Percentiles rank a stretch among this genome's conserved stretches.
phyloP scores from a whole-genome alignment of 2,888 invertebrate genomes.

The Drosophila macrospina region DNA sequence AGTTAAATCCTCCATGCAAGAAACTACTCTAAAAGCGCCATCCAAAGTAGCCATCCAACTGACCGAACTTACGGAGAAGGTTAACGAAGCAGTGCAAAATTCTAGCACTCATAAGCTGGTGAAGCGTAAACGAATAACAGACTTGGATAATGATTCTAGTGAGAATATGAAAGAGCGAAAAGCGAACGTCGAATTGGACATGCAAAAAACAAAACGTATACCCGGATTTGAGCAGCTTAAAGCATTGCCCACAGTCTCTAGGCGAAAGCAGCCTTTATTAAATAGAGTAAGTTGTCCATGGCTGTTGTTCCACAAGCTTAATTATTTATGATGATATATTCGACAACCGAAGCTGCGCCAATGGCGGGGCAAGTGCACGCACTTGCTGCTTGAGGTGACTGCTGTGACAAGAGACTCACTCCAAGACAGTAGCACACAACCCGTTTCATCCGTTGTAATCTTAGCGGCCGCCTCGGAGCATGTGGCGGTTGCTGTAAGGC shows the following conservation, averaged over 20 bases:
- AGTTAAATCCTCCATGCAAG: constrained; percentile 61
- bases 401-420: constrained; percentile 76
- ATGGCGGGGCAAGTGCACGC: constrained; percentile 58
- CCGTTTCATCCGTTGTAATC: constrained; percentile 85
- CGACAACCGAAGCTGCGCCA: constrained; percentile 83
- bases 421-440: constrained; percentile 37
- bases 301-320: neutral
- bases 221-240: constrained; percentile 87
- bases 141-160: constrained; percentile 47
- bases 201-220: constrained; percentile 74
- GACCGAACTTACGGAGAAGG: constrained; percentile 53
- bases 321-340: constrained; percentile 83
- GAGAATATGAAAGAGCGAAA: constrained; percentile 33
- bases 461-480: constrained; percentile 79
- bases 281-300: constrained; percentile 72
- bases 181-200: constrained; percentile 64
- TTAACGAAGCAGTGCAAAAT: constrained; percentile 64
- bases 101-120: constrained; percentile 35
- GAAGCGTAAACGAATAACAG: constrained; percentile 39
- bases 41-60: constrained; percentile 57
- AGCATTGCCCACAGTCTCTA: constrained; percentile 71
- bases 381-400: constrained; percentile 70
- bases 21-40: constrained; percentile 41
- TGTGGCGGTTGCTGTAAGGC: constrained; percentile 84
- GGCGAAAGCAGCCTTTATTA: constrained; percentile 86